Conservation (phyloP, 2,113 vertebrate genomes). For the Rhinopomastus cyanomelas region DNA sequence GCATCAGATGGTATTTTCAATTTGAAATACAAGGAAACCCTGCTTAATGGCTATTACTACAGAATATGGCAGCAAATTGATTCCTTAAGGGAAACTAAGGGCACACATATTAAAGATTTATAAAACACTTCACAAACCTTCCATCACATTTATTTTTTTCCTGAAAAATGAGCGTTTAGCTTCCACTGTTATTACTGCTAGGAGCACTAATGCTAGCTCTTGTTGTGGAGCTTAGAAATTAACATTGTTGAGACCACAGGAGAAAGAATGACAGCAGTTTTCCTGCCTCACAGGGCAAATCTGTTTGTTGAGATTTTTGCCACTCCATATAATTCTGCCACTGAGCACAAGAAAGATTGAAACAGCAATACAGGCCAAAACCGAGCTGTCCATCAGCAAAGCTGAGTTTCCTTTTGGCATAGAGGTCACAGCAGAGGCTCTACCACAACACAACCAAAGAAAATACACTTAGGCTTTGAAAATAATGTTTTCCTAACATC, state of each 20-base stretch:
- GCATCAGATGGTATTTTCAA: not conserved
- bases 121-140: not conserved
- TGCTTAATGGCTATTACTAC: not conserved
- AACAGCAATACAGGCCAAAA: conserved; percentile 15
- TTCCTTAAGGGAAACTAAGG: not conserved
- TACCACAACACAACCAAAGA: conserved; percentile 34
- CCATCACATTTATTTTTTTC: not conserved
- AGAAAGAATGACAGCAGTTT: not conserved
- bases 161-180: not conserved
- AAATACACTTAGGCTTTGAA: conserved; percentile 16
- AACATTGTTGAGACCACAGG: not conserved
- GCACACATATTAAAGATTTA: not conserved
- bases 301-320: not conserved
- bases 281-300: not conserved
- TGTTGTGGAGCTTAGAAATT: not conserved
- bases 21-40: not conserved
- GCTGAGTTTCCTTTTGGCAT: not conserved
- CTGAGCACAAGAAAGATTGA: conserved; percentile 37
- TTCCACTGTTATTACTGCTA: not conserved
- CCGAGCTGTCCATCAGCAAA: conserved; percentile 16
- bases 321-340: conserved; percentile 33
- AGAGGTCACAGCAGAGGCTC: conserved; percentile 32
- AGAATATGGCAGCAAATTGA: not conserved
- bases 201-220: not conserved
- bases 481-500: conserved; percentile 59